Evolutionary conservation across 2,888 invertebrate species (phyloP), one percentile per base, ranked within the genome.

Genomic region (Pocota personata): DNA sequence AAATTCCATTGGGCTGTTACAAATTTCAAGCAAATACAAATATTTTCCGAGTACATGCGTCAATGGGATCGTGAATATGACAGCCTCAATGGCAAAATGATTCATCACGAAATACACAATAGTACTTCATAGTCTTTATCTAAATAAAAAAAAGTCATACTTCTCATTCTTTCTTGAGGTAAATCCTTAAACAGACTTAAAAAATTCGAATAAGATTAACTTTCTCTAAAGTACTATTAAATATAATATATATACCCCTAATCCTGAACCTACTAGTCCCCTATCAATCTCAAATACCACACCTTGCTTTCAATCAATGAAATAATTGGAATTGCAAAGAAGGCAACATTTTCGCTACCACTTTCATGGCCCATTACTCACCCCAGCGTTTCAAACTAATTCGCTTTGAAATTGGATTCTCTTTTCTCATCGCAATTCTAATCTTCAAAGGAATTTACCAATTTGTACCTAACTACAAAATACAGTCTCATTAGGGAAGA

Each of bases 341-440:
- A 69, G 43, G 24, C 12, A 71, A 30, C 55, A 62, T 64, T 60
- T 69, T 57, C 72, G 66, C 67, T 67, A 67, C 83, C 78, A 83
- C 77, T 83, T 83, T 83, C 83, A 83, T 43, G 83, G 83, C 60
- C 58, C 83, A 83, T 78, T 83, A 82, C 64, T 46, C 57, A 40
- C 64, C 48, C 46, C 37, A 32, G 55, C 35, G 69, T 21, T 67
- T 12, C 24, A 16, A 60, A 75, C 43, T 52, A 64, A 66, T 76
- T 76, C 75, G 32, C 57, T 72, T 77, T 78, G 58, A 83, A 73
- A 83, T 83, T 83, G 83, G 78, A 83, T 83, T 83, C 60, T 60
- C 40, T n/a, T 7, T 27, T 37, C 14, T 62, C 62, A 55, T 43
- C 57, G 64, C 66, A 78, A 52, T 66, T 62, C 52, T 60, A 72